Conservation (phyloP, 23 tunicate genomes). For the Pegea sp. region DNA sequence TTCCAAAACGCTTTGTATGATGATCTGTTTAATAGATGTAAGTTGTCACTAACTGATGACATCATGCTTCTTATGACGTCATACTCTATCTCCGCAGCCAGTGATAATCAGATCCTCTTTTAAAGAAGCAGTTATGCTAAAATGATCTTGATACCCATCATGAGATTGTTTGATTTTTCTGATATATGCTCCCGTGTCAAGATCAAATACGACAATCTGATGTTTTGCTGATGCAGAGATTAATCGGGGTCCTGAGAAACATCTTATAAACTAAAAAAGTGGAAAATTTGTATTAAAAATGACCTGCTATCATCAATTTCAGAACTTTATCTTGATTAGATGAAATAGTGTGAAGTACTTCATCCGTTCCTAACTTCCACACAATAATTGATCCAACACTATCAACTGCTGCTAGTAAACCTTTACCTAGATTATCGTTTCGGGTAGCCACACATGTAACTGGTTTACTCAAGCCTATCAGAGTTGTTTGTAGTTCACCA, state of each 20-base stretch:
- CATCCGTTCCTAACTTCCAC: slow-evolving; percentile 46
- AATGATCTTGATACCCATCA: slow-evolving; percentile 11
- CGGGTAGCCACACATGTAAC: slow-evolving; percentile 21
- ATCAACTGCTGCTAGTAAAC: slow-evolving; percentile 39
- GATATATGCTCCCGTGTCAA: slow-evolving; percentile 30
- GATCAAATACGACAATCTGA: slow-evolving; percentile 13
- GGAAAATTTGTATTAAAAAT: background rate
- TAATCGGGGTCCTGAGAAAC: slow-evolving; percentile 9
- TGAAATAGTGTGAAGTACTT: slow-evolving; percentile 22
- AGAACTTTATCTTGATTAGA: slow-evolving; percentile 14
- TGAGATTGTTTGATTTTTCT: slow-evolving; percentile 20
- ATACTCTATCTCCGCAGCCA: slow-evolving; percentile 28
- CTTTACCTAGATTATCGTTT: background rate
- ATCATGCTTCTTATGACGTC: no score
- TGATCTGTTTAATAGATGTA: no score
- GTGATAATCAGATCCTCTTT: slow-evolving; percentile 8
- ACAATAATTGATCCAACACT: slow-evolving; percentile 33
- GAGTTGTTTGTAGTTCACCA: slow-evolving; percentile 59
- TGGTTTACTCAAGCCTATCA: slow-evolving; percentile 48
- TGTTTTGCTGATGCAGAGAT: slow-evolving; percentile 29
- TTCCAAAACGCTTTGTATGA: no score
- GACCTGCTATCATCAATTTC: slow-evolving; percentile 24
- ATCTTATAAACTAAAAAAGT: background rate
- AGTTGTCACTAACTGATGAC: no score
- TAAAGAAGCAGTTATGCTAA: slow-evolving; percentile 8